Percentiles rank a stretch among this genome's conserved stretches.
These are phyloP conservation scores for Babyrousa celebensis DNA, from an alignment of 2,797 vertebrate species.

Conservation along the genomic window DNA sequence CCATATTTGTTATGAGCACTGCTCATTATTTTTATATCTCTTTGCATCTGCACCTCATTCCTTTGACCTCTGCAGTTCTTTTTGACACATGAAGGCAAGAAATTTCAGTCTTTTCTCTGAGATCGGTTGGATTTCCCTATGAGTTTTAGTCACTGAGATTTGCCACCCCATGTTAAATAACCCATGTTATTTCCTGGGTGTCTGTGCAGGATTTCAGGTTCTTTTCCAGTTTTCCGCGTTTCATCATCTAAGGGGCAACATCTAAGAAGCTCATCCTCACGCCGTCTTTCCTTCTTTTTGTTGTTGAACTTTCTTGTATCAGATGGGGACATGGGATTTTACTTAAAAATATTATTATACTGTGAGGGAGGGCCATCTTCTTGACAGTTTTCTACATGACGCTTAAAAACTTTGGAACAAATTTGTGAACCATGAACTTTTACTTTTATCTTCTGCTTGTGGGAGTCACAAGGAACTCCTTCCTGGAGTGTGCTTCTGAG, in stretches of 20 bases:
- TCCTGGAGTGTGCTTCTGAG: slow-evolving; percentile 65
- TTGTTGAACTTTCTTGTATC: slow-evolving; percentile 72
- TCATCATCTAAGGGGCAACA: slow-evolving; percentile 54
- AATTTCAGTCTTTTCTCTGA: slow-evolving; percentile 68
- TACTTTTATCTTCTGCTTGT: slow-evolving; percentile 82
- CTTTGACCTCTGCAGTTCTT: slow-evolving; percentile 53
- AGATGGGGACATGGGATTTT: slow-evolving; percentile 73
- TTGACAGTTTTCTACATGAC: background rate
- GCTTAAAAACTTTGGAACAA: slow-evolving; percentile 66
- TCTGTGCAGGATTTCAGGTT: background rate
- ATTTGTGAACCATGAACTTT: slow-evolving; percentile 80
- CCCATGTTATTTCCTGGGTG: background rate
- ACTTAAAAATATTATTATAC: slow-evolving; percentile 83
- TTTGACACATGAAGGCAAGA: slow-evolving; percentile 21
- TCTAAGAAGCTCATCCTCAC: slow-evolving; percentile 73
- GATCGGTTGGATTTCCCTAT: background rate
- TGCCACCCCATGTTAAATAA: background rate
- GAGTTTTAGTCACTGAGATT: background rate
- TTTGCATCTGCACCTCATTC: slow-evolving; percentile 52
- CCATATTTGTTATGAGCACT: slow-evolving; percentile 86
- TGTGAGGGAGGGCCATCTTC: background rate
- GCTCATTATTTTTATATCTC: slow-evolving; percentile 88
- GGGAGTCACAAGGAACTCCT: slow-evolving; percentile 64
- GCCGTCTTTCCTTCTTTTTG: slow-evolving; percentile 73
- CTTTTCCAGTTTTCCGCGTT: background rate